Evolutionary conservation across 2,888 invertebrate species (phyloP).

Genomic region (Leptopterna dolabrata): DNA sequence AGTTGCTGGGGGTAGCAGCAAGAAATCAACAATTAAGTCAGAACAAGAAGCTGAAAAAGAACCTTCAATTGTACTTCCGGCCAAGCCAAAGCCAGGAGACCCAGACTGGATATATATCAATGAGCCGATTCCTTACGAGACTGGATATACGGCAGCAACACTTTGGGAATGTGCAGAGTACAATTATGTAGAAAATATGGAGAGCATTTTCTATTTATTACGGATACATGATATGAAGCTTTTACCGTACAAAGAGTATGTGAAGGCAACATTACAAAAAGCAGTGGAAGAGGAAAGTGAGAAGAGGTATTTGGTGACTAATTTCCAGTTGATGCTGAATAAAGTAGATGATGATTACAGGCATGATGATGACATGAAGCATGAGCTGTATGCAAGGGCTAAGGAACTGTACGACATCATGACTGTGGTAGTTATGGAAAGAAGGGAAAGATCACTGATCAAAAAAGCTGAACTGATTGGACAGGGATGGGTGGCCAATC

Average conservation of each 20-base stretch:
- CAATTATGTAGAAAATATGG: slow-evolving; percentile 69
- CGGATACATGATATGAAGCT: slow-evolving; percentile 70
- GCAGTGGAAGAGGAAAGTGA: slow-evolving; percentile 71
- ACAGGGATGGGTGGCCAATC: slow-evolving; percentile 71
- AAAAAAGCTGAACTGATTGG: slow-evolving; percentile 70
- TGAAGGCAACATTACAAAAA: slow-evolving; percentile 71
- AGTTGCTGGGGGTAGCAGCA: background rate
- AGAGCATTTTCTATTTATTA: slow-evolving; percentile 69
- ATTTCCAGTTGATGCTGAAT: slow-evolving; percentile 74
- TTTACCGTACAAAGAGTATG: slow-evolving; percentile 71
- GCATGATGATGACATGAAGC: slow-evolving; percentile 71
- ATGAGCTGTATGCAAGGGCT: slow-evolving; percentile 73
- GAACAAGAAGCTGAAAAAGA: background rate
- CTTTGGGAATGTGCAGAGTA: slow-evolving; percentile 71
- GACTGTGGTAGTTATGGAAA: slow-evolving; percentile 71
- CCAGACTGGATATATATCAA: slow-evolving; percentile 68
- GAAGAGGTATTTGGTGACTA: slow-evolving; percentile 72
- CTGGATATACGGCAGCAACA: slow-evolving; percentile 68
- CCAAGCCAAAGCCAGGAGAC: slow-evolving; percentile 48
- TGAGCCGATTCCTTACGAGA: slow-evolving; percentile 67
- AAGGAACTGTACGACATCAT: slow-evolving; percentile 70
- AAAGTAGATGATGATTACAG: slow-evolving; percentile 73
- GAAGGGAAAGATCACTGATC: slow-evolving; percentile 71
- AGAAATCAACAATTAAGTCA: background rate
- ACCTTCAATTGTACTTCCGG: background rate